Percentiles rank a stretch among this genome's conserved stretches.
Conservation (phyloP, 2,113 vertebrate genomes). For the Nothoprocta perdicaria region DNA sequence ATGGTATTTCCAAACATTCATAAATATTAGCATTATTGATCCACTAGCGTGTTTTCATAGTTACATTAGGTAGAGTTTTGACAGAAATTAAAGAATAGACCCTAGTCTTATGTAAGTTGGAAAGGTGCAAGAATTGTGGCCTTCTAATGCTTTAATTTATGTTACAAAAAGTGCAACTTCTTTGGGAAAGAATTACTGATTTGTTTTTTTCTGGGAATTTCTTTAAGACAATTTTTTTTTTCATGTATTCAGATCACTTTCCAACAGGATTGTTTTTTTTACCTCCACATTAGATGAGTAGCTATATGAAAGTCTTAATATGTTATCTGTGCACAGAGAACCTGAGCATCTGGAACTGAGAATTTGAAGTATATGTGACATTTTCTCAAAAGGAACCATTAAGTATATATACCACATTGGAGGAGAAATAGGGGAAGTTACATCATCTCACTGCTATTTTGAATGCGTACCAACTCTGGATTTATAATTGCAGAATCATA, state of each 20-base stretch:
- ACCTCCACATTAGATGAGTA: not conserved
- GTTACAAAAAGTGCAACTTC: not conserved
- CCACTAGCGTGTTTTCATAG: not conserved
- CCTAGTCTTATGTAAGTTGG: not conserved
- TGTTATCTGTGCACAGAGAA: not conserved
- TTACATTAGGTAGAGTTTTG: not conserved
- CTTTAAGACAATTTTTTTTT: not conserved
- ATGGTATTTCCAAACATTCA: not conserved
- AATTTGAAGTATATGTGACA: not conserved
- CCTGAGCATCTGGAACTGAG: not conserved
- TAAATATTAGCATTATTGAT: not conserved
- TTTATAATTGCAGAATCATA: not conserved
- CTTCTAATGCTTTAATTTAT: not conserved
- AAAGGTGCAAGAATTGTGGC: not conserved
- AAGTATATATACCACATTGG: not conserved
- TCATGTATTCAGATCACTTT: not conserved
- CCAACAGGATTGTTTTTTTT: not conserved
- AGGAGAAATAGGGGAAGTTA: not conserved
- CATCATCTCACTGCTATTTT: not conserved
- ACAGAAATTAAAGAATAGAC: not conserved
- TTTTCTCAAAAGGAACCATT: not conserved
- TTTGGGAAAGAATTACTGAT: not conserved
- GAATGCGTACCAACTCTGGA: not conserved
- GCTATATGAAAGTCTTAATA: constrained; percentile 6
- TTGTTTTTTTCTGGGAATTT: not conserved